Conservation (phyloP, 1,140 invertebrate species). For the Trinorchestia longiramus region DNA sequence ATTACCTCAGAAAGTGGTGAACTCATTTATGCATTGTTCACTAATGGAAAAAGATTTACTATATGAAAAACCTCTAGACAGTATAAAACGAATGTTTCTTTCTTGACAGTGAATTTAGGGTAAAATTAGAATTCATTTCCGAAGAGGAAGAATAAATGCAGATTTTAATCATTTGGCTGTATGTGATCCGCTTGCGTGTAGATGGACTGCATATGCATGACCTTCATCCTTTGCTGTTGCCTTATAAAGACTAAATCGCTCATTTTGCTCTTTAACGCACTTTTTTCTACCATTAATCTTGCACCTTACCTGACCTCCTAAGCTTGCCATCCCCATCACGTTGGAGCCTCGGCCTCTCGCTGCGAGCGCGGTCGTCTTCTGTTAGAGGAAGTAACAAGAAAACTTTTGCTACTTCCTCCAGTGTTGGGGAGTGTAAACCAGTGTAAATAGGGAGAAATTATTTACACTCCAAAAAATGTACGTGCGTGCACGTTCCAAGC, state of each 20-base stretch:
- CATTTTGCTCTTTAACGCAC: slow-evolving; percentile 10
- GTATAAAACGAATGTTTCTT: neutral
- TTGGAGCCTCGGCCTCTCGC: neutral
- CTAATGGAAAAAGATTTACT: neutral
- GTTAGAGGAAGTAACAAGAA: neutral
- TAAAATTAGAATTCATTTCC: neutral
- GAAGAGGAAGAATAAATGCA: neutral
- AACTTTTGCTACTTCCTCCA: too few species aligned
- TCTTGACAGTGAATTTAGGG: neutral
- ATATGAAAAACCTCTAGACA: neutral
- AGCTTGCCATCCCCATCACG: neutral
- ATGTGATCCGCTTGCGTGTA: neutral
- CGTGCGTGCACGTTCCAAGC: neutral
- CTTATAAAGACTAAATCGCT: slow-evolving; percentile 41
- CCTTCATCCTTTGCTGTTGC: neutral
- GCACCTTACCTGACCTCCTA: neutral
- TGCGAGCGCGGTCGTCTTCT: neutral
- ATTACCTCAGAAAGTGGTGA: neutral
- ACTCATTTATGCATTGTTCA: neutral
- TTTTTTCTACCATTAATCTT: slow-evolving; percentile 22
- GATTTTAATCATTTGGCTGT: neutral
- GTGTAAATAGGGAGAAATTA: neutral
- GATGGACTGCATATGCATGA: slow-evolving; percentile 12
- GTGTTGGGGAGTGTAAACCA: too few species aligned
- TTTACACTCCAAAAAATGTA: neutral